Evolutionary conservation across 2,888 invertebrate genomes (phyloP), one percentile per base, ranked within the genome.

Genomic region (Steinernema carpocapsae): DNA sequence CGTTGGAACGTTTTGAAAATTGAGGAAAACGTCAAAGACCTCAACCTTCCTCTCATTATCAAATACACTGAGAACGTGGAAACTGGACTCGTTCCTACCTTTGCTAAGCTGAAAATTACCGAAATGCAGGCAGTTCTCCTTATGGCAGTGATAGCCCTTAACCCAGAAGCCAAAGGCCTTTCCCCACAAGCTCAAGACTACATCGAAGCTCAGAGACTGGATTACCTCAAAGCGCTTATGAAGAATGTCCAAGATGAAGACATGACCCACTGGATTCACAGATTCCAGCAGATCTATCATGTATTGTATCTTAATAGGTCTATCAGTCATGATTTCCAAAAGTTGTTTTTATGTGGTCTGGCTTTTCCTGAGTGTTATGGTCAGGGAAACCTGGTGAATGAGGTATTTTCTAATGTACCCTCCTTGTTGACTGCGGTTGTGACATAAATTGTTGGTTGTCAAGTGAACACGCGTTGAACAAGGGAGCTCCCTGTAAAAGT

Each of bases 241-340:
- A 29, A 24, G 12, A 2, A 22, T 12, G 12, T 52, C 3, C 52
- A 52, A 22, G 24, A 7, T 12, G 22, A 52, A 4, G 2, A 12
- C 24, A 10, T 6, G 14, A 17, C 14, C 7, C 17, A 64, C 17
- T 29, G 64, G 29, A 6, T 29, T 10, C 29, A 29, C 17, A 29
- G 32, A 17, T 64, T 64, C 64, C 64, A 64, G 32, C 29, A 64
- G 64, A 26, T 64, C 3, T 64, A 64, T 19, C 29, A 64, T 26
- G 17, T 64, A 2, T 10, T 64, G 29, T 17, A 37, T 26, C 64
- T 17, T 12, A 37, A 32, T 32, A 17, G 14, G 7, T 24, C 17
- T 17, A 10, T 26, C 32, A 64, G 64, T n/a, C 24, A 12, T 24
- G 26, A 29, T 17, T 29, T 64, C 1, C 4, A 52, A 12, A n/a